Base-by-base conservation (phyloP, 2,888 invertebrate species). In the Baronia brevicornis region DNA sequence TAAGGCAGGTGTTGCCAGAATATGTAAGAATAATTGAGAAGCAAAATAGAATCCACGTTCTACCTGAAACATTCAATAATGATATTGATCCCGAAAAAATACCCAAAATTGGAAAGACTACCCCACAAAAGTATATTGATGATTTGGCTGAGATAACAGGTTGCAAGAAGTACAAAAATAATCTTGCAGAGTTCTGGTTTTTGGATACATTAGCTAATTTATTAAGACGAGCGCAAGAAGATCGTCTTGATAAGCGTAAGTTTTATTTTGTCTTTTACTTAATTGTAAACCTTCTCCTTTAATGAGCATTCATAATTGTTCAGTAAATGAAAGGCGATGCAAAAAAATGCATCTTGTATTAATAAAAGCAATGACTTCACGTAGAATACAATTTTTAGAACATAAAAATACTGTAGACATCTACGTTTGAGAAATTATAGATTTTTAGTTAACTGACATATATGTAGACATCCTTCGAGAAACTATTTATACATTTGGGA, bases 141-240 rank as follows among this genome's bases (percentile, higher is more conserved):
- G 53, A 64, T 2, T 41, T 86, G 30, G 85, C 66, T 0, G 54
- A 64, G 0, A 39, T 77, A 9, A 57, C 80, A 0, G 85, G 80
- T 0, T 77, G 86, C 21, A 56, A 38, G 1, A 54, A 58, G 21
- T 85, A 77, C 33, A 64, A 53, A 31, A 71, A 56, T 8, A 84
- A 78, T 30, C 43, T 84, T 32, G 72, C 82, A 0, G 84, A 85
- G 31, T 84, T 57, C 48, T 87, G 87, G 87, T 84, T 87, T 33
- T 43, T 87, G 46, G 86, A 86, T 18, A 82, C 77, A 0, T 12
- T 87, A 36, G 78, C 84, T 0, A 73, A 77, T 42, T 34, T 84
- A 38, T 39, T 84, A 41, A 57, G 74, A 30, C 53, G 82, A n/a
- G 78, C 77, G 0, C 84, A 84, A 19, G 65, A 58, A 0, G 78